Evolutionary conservation across 2,113 vertebrate genomes (phyloP).

Genomic region (Clinocottus analis): DNA sequence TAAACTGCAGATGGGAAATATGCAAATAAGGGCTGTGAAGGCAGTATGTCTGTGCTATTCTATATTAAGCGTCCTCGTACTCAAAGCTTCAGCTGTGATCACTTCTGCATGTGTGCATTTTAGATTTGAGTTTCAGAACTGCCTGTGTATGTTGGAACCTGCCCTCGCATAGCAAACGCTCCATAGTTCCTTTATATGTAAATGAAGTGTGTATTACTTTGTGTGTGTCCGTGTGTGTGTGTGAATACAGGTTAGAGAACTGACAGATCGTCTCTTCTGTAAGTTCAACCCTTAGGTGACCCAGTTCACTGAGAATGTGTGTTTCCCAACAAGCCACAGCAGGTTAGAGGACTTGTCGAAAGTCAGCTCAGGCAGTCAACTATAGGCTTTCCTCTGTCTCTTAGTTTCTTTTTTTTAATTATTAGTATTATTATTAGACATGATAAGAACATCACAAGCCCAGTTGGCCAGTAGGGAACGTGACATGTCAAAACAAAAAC

Average conservation of each 20-base stretch:
- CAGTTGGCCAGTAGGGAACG: not conserved
- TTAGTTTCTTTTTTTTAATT: not conserved
- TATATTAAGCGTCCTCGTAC: slow-evolving; percentile 2
- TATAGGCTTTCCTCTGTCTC: not conserved
- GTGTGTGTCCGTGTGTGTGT: not conserved
- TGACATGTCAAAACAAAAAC: not conserved
- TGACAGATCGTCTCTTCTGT: not conserved
- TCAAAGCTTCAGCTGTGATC: slow-evolving; percentile 1
- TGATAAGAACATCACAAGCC: too few relatives aligned
- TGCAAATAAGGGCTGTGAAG: slow-evolving; percentile 38
- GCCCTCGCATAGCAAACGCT: not conserved
- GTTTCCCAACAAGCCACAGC: slow-evolving; percentile 21
- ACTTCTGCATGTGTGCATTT: not conserved
- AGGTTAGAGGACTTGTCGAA: slow-evolving; percentile 23
- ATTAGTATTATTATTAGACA: not conserved
- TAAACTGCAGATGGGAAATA: slow-evolving; percentile 37
- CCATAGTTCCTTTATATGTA: not conserved
- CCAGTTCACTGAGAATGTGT: slow-evolving; percentile 1
- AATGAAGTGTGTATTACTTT: not conserved
- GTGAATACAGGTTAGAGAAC: not conserved
- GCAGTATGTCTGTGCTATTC: slow-evolving; percentile 5
- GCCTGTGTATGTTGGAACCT: not conserved
- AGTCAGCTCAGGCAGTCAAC: slow-evolving; percentile 4
- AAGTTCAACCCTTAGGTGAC: slow-evolving; percentile 22
- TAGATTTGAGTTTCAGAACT: not conserved